Percentiles rank a stretch among this genome's conserved stretches.
Conservation (phyloP, 2,113 vertebrate species). For the Colaptes auratus region DNA sequence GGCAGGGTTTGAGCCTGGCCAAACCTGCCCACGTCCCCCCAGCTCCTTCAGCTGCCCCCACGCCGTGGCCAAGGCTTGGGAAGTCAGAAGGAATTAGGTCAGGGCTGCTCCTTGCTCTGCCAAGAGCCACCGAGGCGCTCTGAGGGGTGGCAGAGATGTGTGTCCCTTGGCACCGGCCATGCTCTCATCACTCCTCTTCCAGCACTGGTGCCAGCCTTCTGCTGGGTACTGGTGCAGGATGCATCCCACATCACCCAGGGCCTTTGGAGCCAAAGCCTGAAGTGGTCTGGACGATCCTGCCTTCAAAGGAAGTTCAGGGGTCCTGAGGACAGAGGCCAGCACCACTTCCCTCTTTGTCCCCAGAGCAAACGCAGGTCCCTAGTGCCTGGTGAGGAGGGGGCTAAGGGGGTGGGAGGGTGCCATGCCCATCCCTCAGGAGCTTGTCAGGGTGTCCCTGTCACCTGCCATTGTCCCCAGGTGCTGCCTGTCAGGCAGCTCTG, state of each 20-base stretch:
- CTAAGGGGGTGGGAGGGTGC: neutral
- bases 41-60: neutral
- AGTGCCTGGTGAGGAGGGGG: accelerated
- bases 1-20: neutral
- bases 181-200: neutral
- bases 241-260: neutral
- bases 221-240: accelerated
- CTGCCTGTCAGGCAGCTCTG: neutral
- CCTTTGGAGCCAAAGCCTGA: neutral
- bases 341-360: neutral
- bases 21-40: accelerated
- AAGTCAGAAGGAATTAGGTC: conserved; percentile 5
- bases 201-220: neutral
- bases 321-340: neutral
- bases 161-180: neutral
- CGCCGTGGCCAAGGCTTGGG: neutral
- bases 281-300: neutral
- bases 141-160: neutral
- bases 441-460: neutral
- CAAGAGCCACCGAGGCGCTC: neutral
- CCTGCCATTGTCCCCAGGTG: neutral
- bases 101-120: neutral
- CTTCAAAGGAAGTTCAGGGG: neutral
- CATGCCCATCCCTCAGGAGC: neutral
- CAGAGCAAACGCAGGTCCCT: neutral